Percentiles rank a stretch among this genome's conserved stretches.
Evolutionary conservation across 2,113 vertebrate genomes (phyloP).

Genomic region (Stigmatopora nigra): DNA sequence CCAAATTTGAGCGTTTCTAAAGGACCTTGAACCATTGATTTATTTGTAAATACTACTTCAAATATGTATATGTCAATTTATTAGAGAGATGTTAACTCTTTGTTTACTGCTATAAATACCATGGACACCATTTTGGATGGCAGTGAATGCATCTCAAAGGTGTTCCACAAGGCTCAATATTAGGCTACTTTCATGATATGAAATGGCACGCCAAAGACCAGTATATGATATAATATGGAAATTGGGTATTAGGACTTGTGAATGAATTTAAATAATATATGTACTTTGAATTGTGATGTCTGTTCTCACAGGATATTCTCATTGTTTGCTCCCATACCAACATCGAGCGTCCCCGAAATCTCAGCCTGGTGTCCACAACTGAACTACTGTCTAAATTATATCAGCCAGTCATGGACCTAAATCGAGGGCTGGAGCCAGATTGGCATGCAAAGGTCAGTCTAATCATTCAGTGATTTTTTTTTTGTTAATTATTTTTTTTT

Average conservation of each 20-base stretch:
- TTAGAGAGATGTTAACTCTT: not conserved
- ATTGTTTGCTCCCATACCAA: constrained; percentile 66
- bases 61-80: not conserved
- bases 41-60: not conserved
- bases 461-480: no score
- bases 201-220: no score
- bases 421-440: constrained; percentile 56
- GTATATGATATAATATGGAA: no score
- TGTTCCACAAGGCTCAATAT: no score
- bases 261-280: not conserved
- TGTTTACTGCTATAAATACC: no score
- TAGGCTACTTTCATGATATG: no score
- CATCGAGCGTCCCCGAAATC: constrained; percentile 63
- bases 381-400: constrained; percentile 72
- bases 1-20: not conserved
- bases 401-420: constrained; percentile 58
- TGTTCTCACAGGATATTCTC: constrained; percentile 64
- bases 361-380: constrained; percentile 74
- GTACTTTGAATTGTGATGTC: not conserved
- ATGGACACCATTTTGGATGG: no score
- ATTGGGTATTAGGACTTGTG: no score
- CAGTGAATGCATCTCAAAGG: no score
- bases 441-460: constrained; percentile 69
- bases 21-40: not conserved
- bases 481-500: not conserved